Evolutionary conservation across 2,888 invertebrate species (phyloP).

Genomic region (Platynereis dumerilii): DNA sequence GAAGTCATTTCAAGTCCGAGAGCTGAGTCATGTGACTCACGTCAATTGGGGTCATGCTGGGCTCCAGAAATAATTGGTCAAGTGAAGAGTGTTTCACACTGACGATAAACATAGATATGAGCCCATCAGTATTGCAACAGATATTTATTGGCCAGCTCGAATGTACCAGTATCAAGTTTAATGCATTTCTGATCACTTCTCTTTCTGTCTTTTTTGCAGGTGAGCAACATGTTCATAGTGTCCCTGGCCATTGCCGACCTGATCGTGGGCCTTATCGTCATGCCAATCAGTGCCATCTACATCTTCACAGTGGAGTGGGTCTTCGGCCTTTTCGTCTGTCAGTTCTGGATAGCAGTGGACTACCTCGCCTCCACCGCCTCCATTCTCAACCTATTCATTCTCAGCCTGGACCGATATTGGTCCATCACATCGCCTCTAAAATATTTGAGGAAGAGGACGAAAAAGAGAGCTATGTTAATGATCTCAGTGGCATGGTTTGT

Average conservation of each 20-base stretch:
- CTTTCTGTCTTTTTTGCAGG: no score
- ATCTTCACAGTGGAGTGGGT: conserved; percentile 63
- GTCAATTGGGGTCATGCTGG: no score
- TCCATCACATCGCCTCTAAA: conserved; percentile 66
- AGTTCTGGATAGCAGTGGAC: conserved; percentile 69
- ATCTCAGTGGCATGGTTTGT: conserved; percentile 66
- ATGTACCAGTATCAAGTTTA: no score
- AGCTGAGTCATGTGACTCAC: no score
- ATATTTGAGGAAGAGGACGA: conserved; percentile 66
- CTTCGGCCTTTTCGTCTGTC: conserved; percentile 68
- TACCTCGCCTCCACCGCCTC: conserved; percentile 70
- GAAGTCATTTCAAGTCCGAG: no score
- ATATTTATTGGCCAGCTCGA: no score
- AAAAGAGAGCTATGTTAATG: conserved; percentile 65
- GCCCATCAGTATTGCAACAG: no score
- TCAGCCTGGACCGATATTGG: conserved; percentile 66
- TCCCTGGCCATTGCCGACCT: conserved; percentile 66
- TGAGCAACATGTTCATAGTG: conserved; percentile 68
- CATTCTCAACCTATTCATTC: conserved; percentile 68
- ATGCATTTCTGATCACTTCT: no score
- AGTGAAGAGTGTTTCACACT: no score
- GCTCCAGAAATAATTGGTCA: no score
- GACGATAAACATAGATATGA: no score
- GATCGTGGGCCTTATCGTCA: conserved; percentile 66
- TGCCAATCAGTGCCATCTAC: conserved; percentile 67